These are phyloP conservation scores for Leptopilina boulardi DNA, from an alignment of 1,140 invertebrate species.

Conservation along the genomic window DNA sequence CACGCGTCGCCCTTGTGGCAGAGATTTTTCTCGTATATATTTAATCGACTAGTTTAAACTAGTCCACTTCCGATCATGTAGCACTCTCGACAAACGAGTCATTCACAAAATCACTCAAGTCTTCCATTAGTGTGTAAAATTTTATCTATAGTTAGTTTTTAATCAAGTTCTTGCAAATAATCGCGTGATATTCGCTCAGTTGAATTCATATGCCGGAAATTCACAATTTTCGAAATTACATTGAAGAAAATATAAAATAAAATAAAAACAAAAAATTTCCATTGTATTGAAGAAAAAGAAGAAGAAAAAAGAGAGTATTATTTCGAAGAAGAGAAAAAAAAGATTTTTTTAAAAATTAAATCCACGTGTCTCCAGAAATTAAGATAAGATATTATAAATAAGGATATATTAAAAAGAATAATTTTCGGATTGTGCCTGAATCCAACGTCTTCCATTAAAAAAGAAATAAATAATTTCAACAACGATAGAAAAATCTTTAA, in stretches of 20 bases:
- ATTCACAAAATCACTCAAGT: conserved; percentile 70
- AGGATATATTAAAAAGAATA: conserved; percentile 14
- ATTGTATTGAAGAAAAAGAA: neutral
- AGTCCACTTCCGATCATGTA: conserved; percentile 47
- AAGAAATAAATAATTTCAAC: neutral
- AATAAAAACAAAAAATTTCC: too few relatives aligned
- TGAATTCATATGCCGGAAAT: conserved; percentile 37
- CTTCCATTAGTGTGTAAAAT: conserved; percentile 63
- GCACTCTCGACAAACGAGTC: conserved; percentile 41
- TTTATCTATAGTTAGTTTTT: conserved; percentile 34
- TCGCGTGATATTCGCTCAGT: too few relatives aligned
- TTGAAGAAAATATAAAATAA: too few relatives aligned
- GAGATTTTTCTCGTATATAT: conserved; percentile 45
- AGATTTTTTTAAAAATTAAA: conserved; percentile 45
- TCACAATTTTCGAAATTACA: too few relatives aligned
- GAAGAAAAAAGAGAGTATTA: neutral
- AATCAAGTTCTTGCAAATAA: neutral
- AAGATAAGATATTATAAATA: conserved; percentile 34
- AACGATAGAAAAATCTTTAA: too few relatives aligned
- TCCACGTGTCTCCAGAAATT: conserved; percentile 60
- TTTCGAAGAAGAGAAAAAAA: neutral
- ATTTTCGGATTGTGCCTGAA: conserved; percentile 49
- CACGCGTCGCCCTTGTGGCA: conserved; percentile 60
- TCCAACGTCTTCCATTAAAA: conserved; percentile 51
- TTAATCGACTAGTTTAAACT: conserved; percentile 38